A percentile compares a stretch with the other conserved stretches of the same genome.
phyloP scores from a whole-genome alignment of 1,140 invertebrate species.

The Holcopasites calliopsidis region DNA sequence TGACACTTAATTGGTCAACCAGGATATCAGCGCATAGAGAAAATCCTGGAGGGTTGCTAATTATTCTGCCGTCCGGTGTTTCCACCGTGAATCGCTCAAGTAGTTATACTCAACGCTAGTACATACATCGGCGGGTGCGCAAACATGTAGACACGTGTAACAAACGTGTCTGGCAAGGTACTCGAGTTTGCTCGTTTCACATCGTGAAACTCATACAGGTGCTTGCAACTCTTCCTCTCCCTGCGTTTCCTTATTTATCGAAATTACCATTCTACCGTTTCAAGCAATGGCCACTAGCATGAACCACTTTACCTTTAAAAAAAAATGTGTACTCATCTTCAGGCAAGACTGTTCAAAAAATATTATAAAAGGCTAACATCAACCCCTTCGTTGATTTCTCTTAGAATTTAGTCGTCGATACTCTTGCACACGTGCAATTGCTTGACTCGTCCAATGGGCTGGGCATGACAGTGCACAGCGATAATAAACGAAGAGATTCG shows the following conservation, averaged over 20 bases:
- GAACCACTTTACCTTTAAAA: background rate
- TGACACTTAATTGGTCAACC: constrained; percentile 16
- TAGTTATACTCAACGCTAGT: constrained; percentile 9
- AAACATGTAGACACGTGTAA: background rate
- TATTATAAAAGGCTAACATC: too few relatives aligned
- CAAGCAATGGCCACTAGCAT: background rate
- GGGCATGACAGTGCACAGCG: constrained; percentile 1
- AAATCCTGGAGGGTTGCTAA: constrained; percentile 31
- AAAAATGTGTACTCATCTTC: background rate
- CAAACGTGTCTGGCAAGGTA: constrained; percentile 11
- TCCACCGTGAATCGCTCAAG: constrained; percentile 6
- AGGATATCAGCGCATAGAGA: background rate
- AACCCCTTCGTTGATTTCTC: too few relatives aligned
- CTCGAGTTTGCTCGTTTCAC: constrained; percentile 12
- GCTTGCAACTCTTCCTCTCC: background rate
- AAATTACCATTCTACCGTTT: background rate
- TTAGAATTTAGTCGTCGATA: background rate
- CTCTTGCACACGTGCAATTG: too few relatives aligned
- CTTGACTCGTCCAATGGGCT: background rate
- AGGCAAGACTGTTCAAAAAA: too few relatives aligned
- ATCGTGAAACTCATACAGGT: constrained; percentile 19
- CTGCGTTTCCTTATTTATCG: background rate
- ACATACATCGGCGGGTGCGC: background rate
- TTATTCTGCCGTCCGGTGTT: constrained; percentile 22
- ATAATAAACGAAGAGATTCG: constrained; percentile 13